These are phyloP conservation scores for Percina caprodes DNA, from an alignment of 2,113 vertebrate genomes.

Conservation along the genomic window DNA sequence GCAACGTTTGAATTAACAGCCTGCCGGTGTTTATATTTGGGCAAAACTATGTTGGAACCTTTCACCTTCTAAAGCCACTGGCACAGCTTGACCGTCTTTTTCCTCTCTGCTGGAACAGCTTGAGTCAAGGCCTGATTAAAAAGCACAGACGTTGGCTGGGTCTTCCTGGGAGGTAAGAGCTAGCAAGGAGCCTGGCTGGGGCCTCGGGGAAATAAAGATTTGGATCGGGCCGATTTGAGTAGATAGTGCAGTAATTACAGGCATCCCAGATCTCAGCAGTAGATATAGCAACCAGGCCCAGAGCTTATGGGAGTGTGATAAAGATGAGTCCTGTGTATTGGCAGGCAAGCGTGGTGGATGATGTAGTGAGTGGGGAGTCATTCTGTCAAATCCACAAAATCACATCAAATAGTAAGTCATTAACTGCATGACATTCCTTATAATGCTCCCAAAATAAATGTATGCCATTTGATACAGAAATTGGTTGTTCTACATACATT, in stretches of 20 bases:
- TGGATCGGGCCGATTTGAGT: slow-evolving; percentile 81
- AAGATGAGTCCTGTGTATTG: slow-evolving; percentile 74
- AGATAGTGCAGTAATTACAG: slow-evolving; percentile 82
- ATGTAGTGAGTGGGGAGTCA: slow-evolving; percentile 78
- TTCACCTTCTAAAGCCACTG: slow-evolving; percentile 71
- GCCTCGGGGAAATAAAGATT: slow-evolving; percentile 83
- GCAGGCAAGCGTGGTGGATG: slow-evolving; percentile 61
- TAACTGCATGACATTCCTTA: slow-evolving; percentile 51
- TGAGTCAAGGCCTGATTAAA: slow-evolving; percentile 84
- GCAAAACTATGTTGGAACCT: slow-evolving; percentile 71
- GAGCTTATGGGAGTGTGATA: slow-evolving; percentile 71
- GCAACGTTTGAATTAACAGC: slow-evolving; percentile 74
- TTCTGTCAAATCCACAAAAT: slow-evolving; percentile 79
- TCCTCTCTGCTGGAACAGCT: slow-evolving; percentile 76
- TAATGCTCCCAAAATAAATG: slow-evolving; percentile 55
- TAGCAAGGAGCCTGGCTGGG: slow-evolving; percentile 70
- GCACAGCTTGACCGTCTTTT: slow-evolving; percentile 78
- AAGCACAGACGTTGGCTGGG: slow-evolving; percentile 67
- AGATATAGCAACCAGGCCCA: slow-evolving; percentile 66
- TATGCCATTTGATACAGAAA: slow-evolving; percentile 46
- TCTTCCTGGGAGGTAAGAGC: slow-evolving; percentile 82
- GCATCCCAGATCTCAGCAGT: slow-evolving; percentile 79
- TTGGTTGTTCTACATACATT: slow-evolving; percentile 38
- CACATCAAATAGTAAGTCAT: slow-evolving; percentile 72
- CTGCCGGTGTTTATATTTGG: slow-evolving; percentile 72